A percentile compares a stretch with the other conserved stretches of the same genome.
phyloP scores from a whole-genome alignment of 1,140 invertebrate genomes.

The Heliconius eleuchia region DNA sequence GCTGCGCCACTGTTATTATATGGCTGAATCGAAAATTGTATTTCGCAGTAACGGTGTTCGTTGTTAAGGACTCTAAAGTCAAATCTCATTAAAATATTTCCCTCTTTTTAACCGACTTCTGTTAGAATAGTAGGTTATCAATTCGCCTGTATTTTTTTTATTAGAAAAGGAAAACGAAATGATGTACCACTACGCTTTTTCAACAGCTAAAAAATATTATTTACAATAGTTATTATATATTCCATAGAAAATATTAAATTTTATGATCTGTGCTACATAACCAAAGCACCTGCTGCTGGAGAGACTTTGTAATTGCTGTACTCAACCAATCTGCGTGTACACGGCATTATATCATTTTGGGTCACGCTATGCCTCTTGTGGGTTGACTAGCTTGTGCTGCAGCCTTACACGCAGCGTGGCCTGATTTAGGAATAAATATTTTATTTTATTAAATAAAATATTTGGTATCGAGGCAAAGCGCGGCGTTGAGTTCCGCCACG shows the following conservation, averaged over 20 bases:
- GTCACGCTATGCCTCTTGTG: slow-evolving; percentile 33
- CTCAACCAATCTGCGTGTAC: slow-evolving; percentile 40
- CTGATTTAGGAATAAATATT: background rate
- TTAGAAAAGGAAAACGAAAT: too few relatives aligned
- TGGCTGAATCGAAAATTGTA: too few relatives aligned
- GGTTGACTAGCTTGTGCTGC: slow-evolving; percentile 14
- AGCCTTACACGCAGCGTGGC: background rate
- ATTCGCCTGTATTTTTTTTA: too few relatives aligned
- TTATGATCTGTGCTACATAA: background rate
- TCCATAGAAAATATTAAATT: background rate
- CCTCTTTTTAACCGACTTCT: too few relatives aligned
- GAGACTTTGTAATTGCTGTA: slow-evolving; percentile 37
- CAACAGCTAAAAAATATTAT: background rate
- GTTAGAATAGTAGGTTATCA: too few relatives aligned
- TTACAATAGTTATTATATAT: background rate
- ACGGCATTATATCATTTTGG: slow-evolving; percentile 38
- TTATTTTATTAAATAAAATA: too few relatives aligned
- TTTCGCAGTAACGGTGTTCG: too few relatives aligned
- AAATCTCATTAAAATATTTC: too few relatives aligned
- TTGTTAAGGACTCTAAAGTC: too few relatives aligned
- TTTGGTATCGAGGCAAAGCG: background rate
- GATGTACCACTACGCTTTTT: background rate
- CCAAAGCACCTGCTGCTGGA: slow-evolving; percentile 30
- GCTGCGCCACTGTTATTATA: too few relatives aligned
- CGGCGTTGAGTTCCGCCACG: background rate